phyloP scores from a whole-genome alignment of 2,888 invertebrate species.

The Caenorhabditis sp. region DNA sequence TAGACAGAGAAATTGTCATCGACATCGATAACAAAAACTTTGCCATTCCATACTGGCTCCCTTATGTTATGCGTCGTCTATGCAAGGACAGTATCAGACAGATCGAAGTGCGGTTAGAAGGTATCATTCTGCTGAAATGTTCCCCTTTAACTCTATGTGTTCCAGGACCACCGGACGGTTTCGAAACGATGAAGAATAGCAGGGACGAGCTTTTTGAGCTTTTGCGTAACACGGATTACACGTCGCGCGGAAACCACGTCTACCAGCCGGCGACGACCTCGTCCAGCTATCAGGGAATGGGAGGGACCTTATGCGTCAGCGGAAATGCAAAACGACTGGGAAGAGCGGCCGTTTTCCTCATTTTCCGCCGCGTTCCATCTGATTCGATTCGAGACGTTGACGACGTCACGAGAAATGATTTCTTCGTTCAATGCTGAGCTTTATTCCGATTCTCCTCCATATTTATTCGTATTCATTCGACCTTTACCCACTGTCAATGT shows the following conservation, averaged over 20 bases:
- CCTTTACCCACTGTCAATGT: too few relatives aligned
- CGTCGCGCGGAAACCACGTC: too few relatives aligned
- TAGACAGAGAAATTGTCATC: slow-evolving; percentile 11
- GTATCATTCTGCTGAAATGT: not conserved
- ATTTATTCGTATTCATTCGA: too few relatives aligned
- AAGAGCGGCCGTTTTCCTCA: not conserved
- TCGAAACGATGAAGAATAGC: too few relatives aligned
- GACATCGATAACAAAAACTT: not conserved
- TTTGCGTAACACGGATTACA: too few relatives aligned
- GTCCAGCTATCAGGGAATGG: too few relatives aligned
- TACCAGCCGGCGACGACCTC: too few relatives aligned
- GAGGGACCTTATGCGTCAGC: too few relatives aligned
- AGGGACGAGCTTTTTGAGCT: too few relatives aligned
- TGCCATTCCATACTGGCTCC: slow-evolving; percentile 1
- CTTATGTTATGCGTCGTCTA: slow-evolving; percentile 8
- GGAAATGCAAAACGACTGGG: too few relatives aligned
- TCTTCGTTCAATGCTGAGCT: not conserved
- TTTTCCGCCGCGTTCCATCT: not conserved
- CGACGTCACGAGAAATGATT: slow-evolving; percentile 12
- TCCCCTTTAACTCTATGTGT: too few relatives aligned
- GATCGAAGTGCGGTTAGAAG: slow-evolving; percentile 15
- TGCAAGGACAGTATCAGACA: not conserved
- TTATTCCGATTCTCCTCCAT: not conserved
- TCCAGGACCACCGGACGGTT: too few relatives aligned
- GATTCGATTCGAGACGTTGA: slow-evolving; percentile 8